phyloP scores from a whole-genome alignment of 2,888 invertebrate genomes.

The Cremastobaeus sp. region DNA sequence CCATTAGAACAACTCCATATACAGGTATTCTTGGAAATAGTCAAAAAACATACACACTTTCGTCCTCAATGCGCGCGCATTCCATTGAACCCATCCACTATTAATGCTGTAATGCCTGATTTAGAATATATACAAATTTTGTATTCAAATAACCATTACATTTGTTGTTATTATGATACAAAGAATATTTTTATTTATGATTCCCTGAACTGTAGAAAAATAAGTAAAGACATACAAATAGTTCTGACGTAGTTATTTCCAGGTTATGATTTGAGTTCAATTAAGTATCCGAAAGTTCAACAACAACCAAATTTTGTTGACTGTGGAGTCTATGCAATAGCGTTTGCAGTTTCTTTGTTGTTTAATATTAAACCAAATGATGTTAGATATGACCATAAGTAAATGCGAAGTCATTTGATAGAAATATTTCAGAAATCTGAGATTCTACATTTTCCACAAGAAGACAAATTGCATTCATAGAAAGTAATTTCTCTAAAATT shows the following conservation, averaged over 20 bases:
- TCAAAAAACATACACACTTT: no score
- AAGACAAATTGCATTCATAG: no score
- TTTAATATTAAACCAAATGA: conserved; percentile 6
- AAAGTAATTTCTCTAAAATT: no score
- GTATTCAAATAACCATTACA: conserved; percentile 10
- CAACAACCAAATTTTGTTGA: conserved; percentile 1
- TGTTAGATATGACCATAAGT: no score
- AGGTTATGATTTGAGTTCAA: neutral
- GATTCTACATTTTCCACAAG: conserved; percentile 13
- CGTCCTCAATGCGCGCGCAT: no score
- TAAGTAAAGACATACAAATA: no score
- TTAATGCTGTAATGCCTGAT: no score
- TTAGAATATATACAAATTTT: conserved; percentile 19
- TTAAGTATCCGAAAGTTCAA: conserved; percentile 14
- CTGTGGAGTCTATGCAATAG: no score
- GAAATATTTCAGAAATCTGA: neutral
- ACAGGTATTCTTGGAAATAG: no score
- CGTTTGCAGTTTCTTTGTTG: conserved; percentile 8
- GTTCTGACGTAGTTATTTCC: conserved; percentile 2
- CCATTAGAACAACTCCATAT: no score
- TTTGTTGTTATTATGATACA: conserved; percentile 16
- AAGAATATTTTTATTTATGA: conserved; percentile 19
- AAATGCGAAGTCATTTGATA: conserved; percentile 6
- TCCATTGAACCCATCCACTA: no score
- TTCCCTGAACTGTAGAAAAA: no score